Percentiles rank a stretch among this genome's conserved stretches.
Conservation (phyloP, 2,113 vertebrate genomes). For the Lontra canadensis region DNA sequence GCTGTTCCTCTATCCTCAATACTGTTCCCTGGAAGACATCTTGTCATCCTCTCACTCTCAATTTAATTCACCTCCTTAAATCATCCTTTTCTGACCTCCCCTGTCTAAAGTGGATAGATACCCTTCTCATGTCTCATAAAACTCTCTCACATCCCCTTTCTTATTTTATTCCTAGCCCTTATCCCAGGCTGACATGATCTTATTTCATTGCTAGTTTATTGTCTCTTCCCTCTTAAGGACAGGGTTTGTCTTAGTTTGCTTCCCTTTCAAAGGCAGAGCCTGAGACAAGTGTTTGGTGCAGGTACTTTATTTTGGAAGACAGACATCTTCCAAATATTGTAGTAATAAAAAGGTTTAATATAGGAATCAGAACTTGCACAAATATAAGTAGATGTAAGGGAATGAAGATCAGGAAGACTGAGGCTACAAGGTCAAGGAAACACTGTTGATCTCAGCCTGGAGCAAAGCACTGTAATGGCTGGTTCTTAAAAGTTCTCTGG, state of each 20-base stretch:
- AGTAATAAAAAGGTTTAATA: constrained; percentile 8
- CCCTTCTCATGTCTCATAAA: neutral
- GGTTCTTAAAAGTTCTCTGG: neutral
- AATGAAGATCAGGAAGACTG: neutral
- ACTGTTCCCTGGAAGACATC: neutral
- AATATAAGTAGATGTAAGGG: neutral
- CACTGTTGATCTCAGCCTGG: neutral
- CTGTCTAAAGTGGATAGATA: neutral
- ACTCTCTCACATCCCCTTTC: neutral
- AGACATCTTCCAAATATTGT: neutral
- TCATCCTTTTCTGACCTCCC: neutral
- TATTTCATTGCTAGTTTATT: neutral
- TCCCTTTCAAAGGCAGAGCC: constrained; percentile 8
- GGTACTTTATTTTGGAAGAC: neutral
- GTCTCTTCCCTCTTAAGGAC: neutral
- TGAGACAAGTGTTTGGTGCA: neutral
- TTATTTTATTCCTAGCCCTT: neutral
- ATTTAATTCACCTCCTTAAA: neutral
- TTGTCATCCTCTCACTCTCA: neutral
- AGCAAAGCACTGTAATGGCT: neutral
- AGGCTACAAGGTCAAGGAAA: neutral
- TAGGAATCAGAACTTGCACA: neutral
- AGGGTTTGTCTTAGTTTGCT: neutral
- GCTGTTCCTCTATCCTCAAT: neutral
- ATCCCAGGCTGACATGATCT: neutral